phyloP scores from a whole-genome alignment of 2,113 vertebrate genomes.

The Aegotheles bennettii region DNA sequence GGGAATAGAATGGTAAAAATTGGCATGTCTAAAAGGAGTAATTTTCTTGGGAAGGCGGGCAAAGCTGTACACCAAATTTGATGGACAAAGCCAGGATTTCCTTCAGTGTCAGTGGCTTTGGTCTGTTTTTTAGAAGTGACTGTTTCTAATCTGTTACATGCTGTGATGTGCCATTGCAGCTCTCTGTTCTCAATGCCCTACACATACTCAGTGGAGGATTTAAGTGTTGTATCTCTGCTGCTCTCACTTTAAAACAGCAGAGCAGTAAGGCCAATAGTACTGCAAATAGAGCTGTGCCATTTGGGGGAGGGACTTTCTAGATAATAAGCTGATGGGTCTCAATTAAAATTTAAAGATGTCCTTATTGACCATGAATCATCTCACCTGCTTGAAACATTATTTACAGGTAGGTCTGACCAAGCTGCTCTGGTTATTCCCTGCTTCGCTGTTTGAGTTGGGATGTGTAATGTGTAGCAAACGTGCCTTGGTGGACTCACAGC shows the following conservation, averaged over 20 bases:
- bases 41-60: background rate
- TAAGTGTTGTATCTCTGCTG: background rate
- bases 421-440: background rate
- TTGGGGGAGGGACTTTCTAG: background rate
- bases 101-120: background rate
- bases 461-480: accelerated
- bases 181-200: background rate
- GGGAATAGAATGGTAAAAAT: background rate
- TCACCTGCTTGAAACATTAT: background rate
- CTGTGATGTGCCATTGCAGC: background rate
- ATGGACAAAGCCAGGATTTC: background rate
- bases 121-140: background rate
- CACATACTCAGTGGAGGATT: background rate
- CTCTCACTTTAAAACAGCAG: background rate
- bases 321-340: background rate
- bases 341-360: background rate
- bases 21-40: accelerated
- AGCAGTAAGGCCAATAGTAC: background rate
- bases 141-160: background rate
- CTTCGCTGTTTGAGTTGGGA: background rate
- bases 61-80: background rate
- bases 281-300: background rate
- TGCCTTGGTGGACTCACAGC: background rate
- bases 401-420: background rate
- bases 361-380: background rate